Evolutionary conservation across 2,113 vertebrate species (phyloP).

Genomic region (Anseranas semipalmata): DNA sequence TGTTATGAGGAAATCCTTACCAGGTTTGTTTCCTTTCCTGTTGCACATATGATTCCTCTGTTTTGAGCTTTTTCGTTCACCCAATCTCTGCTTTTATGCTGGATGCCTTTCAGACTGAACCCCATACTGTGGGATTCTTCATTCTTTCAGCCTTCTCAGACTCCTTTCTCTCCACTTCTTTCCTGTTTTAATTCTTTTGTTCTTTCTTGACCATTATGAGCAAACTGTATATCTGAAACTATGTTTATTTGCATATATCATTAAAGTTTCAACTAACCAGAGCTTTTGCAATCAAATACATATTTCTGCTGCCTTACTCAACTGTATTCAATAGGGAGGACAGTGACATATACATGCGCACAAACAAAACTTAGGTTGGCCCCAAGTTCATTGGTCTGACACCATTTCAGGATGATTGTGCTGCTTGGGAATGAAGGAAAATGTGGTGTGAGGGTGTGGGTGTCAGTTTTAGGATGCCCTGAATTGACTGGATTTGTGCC

Average conservation of each 20-base stretch:
- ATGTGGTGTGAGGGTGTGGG: rapidly evolving
- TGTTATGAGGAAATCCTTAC: background rate
- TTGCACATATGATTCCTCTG: background rate
- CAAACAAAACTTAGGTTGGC: background rate
- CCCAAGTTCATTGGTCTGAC: background rate
- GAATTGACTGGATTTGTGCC: background rate
- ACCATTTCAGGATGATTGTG: background rate
- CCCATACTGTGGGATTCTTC: background rate
- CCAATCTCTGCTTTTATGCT: background rate
- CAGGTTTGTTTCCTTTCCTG: background rate
- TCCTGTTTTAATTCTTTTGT: background rate
- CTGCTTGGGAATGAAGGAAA: background rate
- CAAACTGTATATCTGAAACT: background rate
- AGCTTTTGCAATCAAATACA: background rate
- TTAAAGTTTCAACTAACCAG: background rate
- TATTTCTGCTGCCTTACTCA: background rate
- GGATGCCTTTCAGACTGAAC: background rate
- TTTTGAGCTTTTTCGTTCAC: background rate
- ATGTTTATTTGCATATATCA: background rate
- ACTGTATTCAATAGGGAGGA: background rate
- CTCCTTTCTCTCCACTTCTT: background rate
- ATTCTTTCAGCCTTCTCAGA: background rate
- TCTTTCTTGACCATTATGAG: background rate
- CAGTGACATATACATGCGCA: background rate
- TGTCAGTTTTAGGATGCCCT: background rate